Evolutionary conservation across 2,888 invertebrate genomes (phyloP).

Genomic region (Phanerotoma sp.): DNA sequence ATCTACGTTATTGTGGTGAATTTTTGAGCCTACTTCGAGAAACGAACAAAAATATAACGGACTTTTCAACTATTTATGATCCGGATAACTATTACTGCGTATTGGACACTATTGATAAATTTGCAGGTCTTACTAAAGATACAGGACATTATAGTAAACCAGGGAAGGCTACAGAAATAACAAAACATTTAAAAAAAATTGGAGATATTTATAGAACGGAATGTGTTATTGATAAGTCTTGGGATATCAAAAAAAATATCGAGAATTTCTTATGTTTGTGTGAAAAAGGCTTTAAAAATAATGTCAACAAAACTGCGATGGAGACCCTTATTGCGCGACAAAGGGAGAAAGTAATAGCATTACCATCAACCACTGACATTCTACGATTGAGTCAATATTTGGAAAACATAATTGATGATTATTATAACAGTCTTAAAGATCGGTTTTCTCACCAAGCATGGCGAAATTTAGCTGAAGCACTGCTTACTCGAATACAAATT

Average conservation of each 20-base stretch:
- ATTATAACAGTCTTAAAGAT: not conserved
- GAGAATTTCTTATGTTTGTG: no score
- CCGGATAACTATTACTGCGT: slow-evolving; percentile 23
- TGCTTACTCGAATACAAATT: slow-evolving; percentile 17
- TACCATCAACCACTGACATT: slow-evolving; percentile 16
- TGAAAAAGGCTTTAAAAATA: slow-evolving; percentile 19
- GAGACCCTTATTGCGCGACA: slow-evolving; percentile 15
- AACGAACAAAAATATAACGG: slow-evolving; percentile 5
- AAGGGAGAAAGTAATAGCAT: slow-evolving; percentile 8
- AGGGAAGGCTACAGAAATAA: slow-evolving; percentile 24
- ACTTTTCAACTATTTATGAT: slow-evolving; percentile 22
- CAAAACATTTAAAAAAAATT: slow-evolving; percentile 26
- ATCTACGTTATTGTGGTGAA: slow-evolving; percentile 17
- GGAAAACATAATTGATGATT: not conserved
- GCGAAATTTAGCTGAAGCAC: slow-evolving; percentile 19
- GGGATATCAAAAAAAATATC: no score
- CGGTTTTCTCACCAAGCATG: slow-evolving; percentile 5
- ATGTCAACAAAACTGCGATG: slow-evolving; percentile 28
- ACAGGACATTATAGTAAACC: slow-evolving; percentile 22
- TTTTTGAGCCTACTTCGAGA: slow-evolving; percentile 17
- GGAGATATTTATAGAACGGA: slow-evolving; percentile 21
- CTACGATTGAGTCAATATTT: slow-evolving; percentile 5
- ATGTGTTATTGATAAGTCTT: no score
- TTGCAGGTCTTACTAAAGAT: slow-evolving; percentile 22
- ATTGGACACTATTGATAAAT: slow-evolving; percentile 20